Conservation (phyloP, 1,140 invertebrate genomes). For the Dinothrombium tinctorium region DNA sequence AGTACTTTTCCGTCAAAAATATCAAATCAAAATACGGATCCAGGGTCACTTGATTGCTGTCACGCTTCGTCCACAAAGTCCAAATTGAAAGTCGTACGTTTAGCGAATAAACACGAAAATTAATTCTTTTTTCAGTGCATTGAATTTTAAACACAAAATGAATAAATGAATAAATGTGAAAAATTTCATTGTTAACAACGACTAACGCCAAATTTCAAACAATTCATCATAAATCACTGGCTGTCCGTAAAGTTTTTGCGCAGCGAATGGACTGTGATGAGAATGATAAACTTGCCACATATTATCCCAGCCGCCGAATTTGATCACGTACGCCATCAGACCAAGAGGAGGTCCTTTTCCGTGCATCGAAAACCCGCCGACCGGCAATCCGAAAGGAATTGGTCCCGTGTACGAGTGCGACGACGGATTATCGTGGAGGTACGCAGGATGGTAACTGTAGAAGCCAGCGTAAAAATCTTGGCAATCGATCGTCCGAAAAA, state of each 20-base stretch:
- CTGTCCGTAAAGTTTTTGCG: background rate
- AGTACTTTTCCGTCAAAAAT: no score
- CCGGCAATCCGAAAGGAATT: slow-evolving; percentile 1
- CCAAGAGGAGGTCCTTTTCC: slow-evolving; percentile 1
- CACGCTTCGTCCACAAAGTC: no score
- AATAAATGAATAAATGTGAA: no score
- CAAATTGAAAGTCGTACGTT: no score
- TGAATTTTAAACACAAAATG: no score
- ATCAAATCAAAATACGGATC: no score
- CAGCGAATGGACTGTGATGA: background rate
- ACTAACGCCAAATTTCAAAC: background rate
- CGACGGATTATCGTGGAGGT: background rate
- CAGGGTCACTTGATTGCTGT: no score
- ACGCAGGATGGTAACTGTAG: slow-evolving; percentile 2
- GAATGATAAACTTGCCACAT: background rate
- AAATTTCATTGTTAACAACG: no score
- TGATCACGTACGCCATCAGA: background rate
- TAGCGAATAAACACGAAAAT: no score
- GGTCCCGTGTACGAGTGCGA: background rate
- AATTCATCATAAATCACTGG: background rate
- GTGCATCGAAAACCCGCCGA: background rate
- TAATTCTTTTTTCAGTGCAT: no score
- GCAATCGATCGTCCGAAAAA: background rate
- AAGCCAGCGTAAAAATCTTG: slow-evolving; percentile 7
- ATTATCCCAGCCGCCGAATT: slow-evolving; percentile 1